Evolutionary conservation across 2,113 vertebrate species (phyloP).

Genomic region (Ptyas mucosa): DNA sequence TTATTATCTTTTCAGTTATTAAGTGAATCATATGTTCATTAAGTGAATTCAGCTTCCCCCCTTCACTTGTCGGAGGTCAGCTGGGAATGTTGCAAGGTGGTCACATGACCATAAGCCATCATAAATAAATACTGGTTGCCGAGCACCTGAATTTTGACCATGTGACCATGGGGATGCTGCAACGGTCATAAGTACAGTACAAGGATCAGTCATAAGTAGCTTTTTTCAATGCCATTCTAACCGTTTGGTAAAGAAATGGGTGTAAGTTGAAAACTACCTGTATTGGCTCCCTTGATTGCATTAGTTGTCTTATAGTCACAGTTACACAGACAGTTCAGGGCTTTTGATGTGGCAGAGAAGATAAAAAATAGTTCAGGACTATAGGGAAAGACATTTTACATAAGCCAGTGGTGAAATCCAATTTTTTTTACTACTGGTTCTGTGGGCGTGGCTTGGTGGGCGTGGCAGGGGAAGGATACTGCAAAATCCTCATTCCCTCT

Average conservation of each 20-base stretch:
- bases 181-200: neutral
- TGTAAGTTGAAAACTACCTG: neutral
- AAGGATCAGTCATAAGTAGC: neutral
- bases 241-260: neutral
- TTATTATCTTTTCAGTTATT: too few species aligned
- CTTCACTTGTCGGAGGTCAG: neutral
- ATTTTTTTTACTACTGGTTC: too few species aligned
- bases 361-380: neutral
- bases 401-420: neutral
- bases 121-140: neutral
- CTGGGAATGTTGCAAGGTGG: neutral
- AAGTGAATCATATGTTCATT: neutral
- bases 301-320: neutral
- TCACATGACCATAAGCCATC: neutral
- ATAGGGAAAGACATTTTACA: slow-evolving; percentile 10
- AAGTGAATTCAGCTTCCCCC: neutral
- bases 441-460: too few species aligned
- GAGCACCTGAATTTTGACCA: neutral
- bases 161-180: neutral
- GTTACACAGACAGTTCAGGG: neutral
- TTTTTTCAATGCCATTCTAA: neutral
- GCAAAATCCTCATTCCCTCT: too few species aligned
- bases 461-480: too few species aligned
- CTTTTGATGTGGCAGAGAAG: neutral
- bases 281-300: neutral